Evolutionary conservation across 2,113 vertebrate species (phyloP), one percentile per base, ranked within the genome.

Genomic region (Erythrocercus mccallii): DNA sequence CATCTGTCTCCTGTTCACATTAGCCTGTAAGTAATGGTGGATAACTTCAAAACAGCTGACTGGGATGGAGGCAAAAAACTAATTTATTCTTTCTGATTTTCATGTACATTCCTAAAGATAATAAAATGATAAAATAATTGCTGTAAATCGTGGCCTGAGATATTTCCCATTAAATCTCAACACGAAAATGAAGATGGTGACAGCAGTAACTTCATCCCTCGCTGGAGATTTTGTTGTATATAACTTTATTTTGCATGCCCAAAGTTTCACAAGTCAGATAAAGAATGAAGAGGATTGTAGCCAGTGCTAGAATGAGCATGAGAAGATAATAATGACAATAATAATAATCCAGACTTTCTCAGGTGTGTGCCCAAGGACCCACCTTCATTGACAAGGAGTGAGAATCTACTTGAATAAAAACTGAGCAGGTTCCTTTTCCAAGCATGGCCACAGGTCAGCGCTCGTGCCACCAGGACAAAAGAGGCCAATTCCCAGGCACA

Each of bases 141-240:
- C 24, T 54, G 21, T n/a, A 57, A 92, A 65, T 68, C 3, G 2
- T 6, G 16, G 12, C 15, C 12, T n/a, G 11, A 45, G 62, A 33
- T 57, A 69, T n/a, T 73, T 72, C n/a, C 48, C 11, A 6, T 62
- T 35, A 35, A 74, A 74, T 47, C 19, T 70, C 51, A 5, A 15
- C 25, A 1, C 11, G 69, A 31, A 69, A 35, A 45, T 15, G 14
- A 70, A 86, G 68, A 12, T 16, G 40, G 15, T 37, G n/a, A 11
- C 45, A 79, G 37, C 15, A 54, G 10, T n/a, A 69, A 35, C 31
- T 37, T 80, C 33, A 57, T 56, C 23, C 33, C 9, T 60, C 1
- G 3, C 3, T 18, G 21, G 45, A 88, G 64, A 28, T 23, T 7
- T 11, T 4, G 3, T 31, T 84, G 73, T 14, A 5, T 3, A 0